Conservation (phyloP, 2,888 invertebrate species). For the Drosophila neotestacea region DNA sequence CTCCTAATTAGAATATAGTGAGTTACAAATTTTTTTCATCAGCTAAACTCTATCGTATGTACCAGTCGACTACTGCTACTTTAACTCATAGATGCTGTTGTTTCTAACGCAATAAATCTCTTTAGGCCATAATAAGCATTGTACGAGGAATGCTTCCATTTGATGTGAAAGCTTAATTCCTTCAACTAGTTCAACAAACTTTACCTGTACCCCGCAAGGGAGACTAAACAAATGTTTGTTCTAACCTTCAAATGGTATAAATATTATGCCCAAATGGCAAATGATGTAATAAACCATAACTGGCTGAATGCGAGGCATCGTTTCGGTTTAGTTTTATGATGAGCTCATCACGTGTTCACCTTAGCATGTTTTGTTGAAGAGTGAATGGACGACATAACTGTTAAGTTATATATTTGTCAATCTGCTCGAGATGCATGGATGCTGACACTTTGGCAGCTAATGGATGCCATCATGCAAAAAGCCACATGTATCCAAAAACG, state of each 20-base stretch:
- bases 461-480: conserved; percentile 13
- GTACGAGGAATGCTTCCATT: neutral
- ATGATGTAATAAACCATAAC: conserved; percentile 40
- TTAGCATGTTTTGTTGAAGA: conserved; percentile 17
- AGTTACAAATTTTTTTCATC: too few relatives aligned
- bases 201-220: neutral
- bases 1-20: too few relatives aligned
- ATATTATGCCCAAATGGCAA: conserved; percentile 11
- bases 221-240: neutral
- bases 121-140: neutral
- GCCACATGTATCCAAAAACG: neutral
- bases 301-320: conserved; percentile 5
- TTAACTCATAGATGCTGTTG: neutral
- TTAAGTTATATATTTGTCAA: conserved; percentile 37
- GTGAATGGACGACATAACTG: conserved; percentile 47
- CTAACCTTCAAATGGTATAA: conserved; percentile 8
- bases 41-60: too few relatives aligned
- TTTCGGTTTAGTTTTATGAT: conserved; percentile 42
- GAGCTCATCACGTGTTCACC: conserved; percentile 50
- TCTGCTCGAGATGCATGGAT: neutral
- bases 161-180: neutral
- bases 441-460: conserved; percentile 23
- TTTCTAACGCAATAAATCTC: neutral
- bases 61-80: neutral
- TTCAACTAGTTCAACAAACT: neutral